Evolutionary conservation across 2,797 vertebrate genomes (phyloP), one percentile per base, ranked within the genome.

Genomic region (Limosa lapponica): DNA sequence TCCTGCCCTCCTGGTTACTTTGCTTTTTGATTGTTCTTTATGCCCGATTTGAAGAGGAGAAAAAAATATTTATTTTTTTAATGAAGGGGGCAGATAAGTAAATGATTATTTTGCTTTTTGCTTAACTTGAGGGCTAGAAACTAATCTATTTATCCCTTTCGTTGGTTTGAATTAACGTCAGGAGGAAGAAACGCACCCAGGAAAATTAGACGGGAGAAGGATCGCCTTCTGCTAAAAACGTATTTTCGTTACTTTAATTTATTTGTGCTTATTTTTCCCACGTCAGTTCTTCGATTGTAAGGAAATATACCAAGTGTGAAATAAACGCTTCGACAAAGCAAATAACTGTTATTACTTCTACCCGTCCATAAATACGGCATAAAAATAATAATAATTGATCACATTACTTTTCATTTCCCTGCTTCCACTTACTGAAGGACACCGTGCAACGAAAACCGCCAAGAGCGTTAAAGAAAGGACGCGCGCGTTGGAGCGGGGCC

Each of bases 321-420:
- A 90, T 91, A 91, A 95, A 87, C 39, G 61, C 88, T 93, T 93
- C 70, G 19, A 84, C 73, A 41, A 90, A 94, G 85, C 70, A 95
- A 97, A 97, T 96, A 80, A 95, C 95, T 84, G 75, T 96, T 95
- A 91, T 97, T 95, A 96, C 94, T 82, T 87, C 69, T 48, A 54
- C 57, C 57, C 55, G 74, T 90, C 93, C 93, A 74, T 79, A 96
- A 95, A 94, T 92, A 90, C 7, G 62, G 65, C 89, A 84, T 92
- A 84, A 94, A 96, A 90, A 78, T 82, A 97, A 92, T 87, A 97
- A 92, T 87, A 95, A 90, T 87, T 85, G 94, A 89, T 94, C 44
- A 1, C 77, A 61, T 37, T 86, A 86, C 87, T 87, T 95, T 67
- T 78, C 91, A 49, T 87, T 96, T 74, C 25, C 57, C 83, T 70